Conservation (phyloP, 2,113 vertebrate genomes). For the Apaloderma vittatum region DNA sequence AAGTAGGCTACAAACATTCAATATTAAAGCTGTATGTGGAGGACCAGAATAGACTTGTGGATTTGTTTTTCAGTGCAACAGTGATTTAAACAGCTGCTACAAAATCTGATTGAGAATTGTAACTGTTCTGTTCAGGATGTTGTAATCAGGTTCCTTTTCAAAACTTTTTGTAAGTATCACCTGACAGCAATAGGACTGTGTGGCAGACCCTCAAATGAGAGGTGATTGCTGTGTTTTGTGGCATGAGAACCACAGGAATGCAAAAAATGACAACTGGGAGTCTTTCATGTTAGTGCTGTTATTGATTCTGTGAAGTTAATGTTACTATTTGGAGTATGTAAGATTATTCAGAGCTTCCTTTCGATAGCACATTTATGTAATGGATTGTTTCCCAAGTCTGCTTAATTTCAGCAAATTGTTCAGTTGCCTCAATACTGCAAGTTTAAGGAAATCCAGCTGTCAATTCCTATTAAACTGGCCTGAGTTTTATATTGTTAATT, state of each 20-base stretch:
- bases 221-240: background rate
- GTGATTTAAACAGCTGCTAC: background rate
- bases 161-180: background rate
- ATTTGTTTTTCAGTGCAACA: background rate
- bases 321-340: background rate
- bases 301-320: background rate
- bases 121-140: background rate
- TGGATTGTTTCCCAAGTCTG: slow-evolving; percentile 57
- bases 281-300: background rate
- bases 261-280: background rate
- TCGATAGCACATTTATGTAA: slow-evolving; percentile 30
- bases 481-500: slow-evolving; percentile 69
- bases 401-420: slow-evolving; percentile 75
- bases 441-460: slow-evolving; percentile 73
- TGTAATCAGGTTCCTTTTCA: background rate
- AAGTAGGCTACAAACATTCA: background rate
- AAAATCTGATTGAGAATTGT: background rate
- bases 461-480: slow-evolving; percentile 49
- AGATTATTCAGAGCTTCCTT: slow-evolving; percentile 30
- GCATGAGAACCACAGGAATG: slow-evolving; percentile 1
- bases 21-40: background rate
- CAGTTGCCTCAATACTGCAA: slow-evolving; percentile 59
- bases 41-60: background rate
- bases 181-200: background rate
- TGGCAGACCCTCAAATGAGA: slow-evolving; percentile 2